Conservation (phyloP, 1,140 invertebrate genomes). For the Mesaphorura yosii region DNA sequence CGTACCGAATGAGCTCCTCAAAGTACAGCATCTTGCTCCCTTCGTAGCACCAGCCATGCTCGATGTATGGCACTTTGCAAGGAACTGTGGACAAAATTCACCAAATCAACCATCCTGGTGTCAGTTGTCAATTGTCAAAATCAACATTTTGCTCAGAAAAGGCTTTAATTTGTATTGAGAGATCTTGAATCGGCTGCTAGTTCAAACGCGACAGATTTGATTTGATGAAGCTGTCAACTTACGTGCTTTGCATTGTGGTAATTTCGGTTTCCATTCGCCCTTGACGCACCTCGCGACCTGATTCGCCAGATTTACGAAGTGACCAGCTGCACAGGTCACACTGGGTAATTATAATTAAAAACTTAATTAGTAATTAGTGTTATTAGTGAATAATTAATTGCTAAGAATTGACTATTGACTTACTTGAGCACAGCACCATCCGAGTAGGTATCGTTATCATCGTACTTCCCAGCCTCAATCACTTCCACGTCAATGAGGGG, state of each 20-base stretch:
- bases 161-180: neutral
- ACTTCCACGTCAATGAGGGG: constrained; percentile 52
- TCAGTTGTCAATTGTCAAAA: neutral
- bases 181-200: neutral
- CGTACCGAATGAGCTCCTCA: constrained; percentile 47
- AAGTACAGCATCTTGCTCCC: constrained; percentile 39
- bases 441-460: constrained; percentile 34
- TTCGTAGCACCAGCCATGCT: constrained; percentile 49
- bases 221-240: constrained; percentile 36
- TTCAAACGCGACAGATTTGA: neutral
- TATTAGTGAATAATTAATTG: too few species aligned
- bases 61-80: constrained; percentile 50
- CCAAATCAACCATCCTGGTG: neutral
- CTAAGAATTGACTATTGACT: too few species aligned
- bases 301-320: constrained; percentile 60
- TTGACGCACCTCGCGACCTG: constrained; percentile 61
- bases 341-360: too few species aligned
- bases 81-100: constrained; percentile 41
- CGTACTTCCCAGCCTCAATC: constrained; percentile 41
- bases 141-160: too few species aligned
- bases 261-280: constrained; percentile 67
- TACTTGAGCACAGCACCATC: constrained; percentile 55
- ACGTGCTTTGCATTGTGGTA: constrained; percentile 62
- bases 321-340: constrained; percentile 60
- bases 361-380: too few species aligned